Evolutionary conservation across 2,797 vertebrate species (phyloP), one percentile per base, ranked within the genome.

Genomic region (Thaleichthys pacificus): DNA sequence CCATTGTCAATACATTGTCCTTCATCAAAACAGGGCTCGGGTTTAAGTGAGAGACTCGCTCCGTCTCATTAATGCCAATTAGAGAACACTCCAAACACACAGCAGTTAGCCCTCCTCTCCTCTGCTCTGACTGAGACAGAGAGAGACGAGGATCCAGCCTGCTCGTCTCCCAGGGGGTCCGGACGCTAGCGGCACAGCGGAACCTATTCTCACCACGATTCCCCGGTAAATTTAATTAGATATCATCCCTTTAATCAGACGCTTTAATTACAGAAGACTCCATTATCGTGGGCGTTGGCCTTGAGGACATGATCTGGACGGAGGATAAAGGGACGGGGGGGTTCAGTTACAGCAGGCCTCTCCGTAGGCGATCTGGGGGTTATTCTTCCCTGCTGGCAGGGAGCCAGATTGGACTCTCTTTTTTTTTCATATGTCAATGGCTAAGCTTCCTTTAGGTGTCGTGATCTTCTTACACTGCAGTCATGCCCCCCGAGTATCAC

Each of bases 211-310:
- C 70, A 15, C 0, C 8, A 73, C 72, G 67, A 61, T 86, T 85
- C 71, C 61, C 72, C 61, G 68, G 70, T 69, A 71, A 84, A 85
- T 85, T 80, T 81, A 87, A 89, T 88, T 85, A 90, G 79, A 76
- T 61, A 82, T 86, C 80, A 85, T 64, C 12, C 80, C 74, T 73
- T 77, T 82, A 86, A 87, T 89, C 79, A 86, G 82, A 77, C 75
- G 77, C 85, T 75, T 80, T 86, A 84, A 89, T 90, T 86, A 88
- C 78, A 76, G 74, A 82, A 84, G 85, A 74, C 84, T 84, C 82
- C 74, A 79, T 86, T 86, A 88, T 81, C 69, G 79, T 87, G 76
- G 73, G 72, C 74, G 82, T 85, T 80, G 77, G 79, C 64, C 57
- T 84, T 68, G 82, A 22, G 0, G 74, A 85, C 75, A 78, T 86